Evolutionary conservation across 2,888 invertebrate genomes (phyloP).

Genomic region (Kuschelorhynchus macadamiae): DNA sequence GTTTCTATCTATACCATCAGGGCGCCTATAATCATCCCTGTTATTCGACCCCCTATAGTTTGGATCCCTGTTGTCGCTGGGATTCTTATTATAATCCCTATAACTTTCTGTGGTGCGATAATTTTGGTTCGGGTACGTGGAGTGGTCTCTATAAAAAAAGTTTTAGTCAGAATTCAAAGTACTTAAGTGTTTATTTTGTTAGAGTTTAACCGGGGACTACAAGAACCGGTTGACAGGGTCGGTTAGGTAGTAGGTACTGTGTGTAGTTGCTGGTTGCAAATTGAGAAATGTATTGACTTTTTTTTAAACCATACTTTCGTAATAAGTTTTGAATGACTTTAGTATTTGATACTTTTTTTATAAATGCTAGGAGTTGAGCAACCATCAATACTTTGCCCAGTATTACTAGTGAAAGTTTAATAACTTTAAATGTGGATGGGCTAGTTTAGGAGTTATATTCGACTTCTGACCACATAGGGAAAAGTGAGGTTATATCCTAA

Average conservation of each 20-base stretch:
- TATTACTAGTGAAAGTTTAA: too few relatives aligned
- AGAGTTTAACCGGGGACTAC: constrained; percentile 43
- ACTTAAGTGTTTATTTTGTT: constrained; percentile 20
- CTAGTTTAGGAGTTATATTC: too few relatives aligned
- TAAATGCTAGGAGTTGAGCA: too few relatives aligned
- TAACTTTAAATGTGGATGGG: too few relatives aligned
- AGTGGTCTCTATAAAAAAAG: constrained; percentile 42
- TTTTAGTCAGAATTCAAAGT: constrained; percentile 35
- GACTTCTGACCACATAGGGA: too few relatives aligned
- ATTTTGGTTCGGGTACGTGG: constrained; percentile 30
- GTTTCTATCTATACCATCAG: constrained; percentile 13
- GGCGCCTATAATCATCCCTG: constrained; percentile 9
- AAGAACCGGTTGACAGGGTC: constrained; percentile 34
- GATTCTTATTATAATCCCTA: constrained; percentile 24
- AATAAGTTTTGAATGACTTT: too few relatives aligned
- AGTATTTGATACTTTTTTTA: too few relatives aligned
- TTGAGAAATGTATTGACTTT: too few relatives aligned
- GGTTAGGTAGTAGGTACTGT: constrained; percentile 31
- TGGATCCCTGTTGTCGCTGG: constrained; percentile 10
- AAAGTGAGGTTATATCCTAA: too few relatives aligned
- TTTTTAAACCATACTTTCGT: too few relatives aligned
- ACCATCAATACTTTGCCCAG: too few relatives aligned
- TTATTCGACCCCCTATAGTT: constrained; percentile 14
- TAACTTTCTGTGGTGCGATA: constrained; percentile 27
- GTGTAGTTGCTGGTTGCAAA: too few relatives aligned